phyloP scores from a whole-genome alignment of 2,797 vertebrate genomes.

The Valencia hispanica region DNA sequence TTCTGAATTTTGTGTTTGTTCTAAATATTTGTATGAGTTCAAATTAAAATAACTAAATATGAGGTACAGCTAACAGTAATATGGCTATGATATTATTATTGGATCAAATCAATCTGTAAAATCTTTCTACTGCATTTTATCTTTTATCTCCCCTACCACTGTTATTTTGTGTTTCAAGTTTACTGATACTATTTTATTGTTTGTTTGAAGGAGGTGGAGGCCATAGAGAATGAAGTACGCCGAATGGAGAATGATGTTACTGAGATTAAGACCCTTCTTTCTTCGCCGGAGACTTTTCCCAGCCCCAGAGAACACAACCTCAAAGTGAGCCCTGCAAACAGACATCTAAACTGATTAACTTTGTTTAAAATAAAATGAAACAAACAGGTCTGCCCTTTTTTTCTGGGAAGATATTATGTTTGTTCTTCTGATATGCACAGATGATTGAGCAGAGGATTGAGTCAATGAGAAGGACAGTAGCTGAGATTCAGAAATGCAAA shows the following conservation, averaged over 20 bases:
- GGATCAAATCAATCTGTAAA: not conserved
- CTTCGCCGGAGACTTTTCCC: slow-evolving; percentile 85
- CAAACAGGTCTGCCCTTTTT: not conserved
- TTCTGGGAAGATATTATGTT: not conserved
- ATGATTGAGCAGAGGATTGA: slow-evolving; percentile 82
- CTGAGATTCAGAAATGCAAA: slow-evolving; percentile 86
- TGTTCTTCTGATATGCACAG: slow-evolving; percentile 61
- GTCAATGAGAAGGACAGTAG: slow-evolving; percentile 85
- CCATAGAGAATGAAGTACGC: slow-evolving; percentile 88
- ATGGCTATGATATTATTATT: not conserved
- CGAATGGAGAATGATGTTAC: slow-evolving; percentile 85
- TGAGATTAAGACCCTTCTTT: slow-evolving; percentile 85
- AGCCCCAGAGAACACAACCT: slow-evolving; percentile 85
- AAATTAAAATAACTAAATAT: not conserved
- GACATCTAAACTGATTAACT: not conserved
- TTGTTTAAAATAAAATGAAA: not conserved
- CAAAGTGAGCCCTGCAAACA: slow-evolving; percentile 76
- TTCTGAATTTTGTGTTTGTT: too few species aligned
- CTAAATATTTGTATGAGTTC: not conserved
- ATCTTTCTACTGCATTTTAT: not conserved
- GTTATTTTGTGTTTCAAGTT: not conserved
- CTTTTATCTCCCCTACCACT: not conserved
- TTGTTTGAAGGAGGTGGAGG: slow-evolving; percentile 85
- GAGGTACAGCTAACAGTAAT: not conserved
- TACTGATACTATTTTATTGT: not conserved